Percentiles rank a stretch among this genome's conserved stretches.
These are phyloP conservation scores for Pachycephus smyrnensis DNA, from an alignment of 2,888 invertebrate genomes.

Conservation along the genomic window DNA sequence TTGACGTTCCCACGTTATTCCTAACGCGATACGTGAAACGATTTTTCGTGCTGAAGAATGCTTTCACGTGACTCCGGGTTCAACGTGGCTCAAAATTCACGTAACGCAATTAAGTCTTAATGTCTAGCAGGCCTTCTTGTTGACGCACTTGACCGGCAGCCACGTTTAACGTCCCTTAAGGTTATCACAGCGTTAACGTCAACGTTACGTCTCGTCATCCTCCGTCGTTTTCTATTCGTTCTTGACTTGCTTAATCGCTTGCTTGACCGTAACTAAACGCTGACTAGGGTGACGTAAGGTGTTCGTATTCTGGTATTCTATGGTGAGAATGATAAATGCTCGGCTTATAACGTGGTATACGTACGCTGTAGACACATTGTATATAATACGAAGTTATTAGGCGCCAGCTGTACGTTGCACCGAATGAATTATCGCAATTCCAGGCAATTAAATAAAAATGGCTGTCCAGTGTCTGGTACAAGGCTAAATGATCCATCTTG, in stretches of 20 bases:
- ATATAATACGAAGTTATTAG: too few species aligned
- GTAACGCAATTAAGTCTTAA: background rate
- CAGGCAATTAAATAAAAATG: background rate
- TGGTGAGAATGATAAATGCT: background rate
- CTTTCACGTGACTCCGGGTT: too few species aligned
- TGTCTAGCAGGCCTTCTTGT: too few species aligned
- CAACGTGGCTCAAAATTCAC: background rate
- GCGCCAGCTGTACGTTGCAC: background rate
- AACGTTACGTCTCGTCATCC: slow-evolving; percentile 3
- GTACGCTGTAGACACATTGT: too few species aligned
- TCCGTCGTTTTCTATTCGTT: background rate
- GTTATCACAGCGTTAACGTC: background rate
- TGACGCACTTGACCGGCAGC: background rate
- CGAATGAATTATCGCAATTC: slow-evolving; percentile 2
- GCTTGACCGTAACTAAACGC: background rate
- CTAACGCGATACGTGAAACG: too few species aligned
- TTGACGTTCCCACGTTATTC: too few species aligned
- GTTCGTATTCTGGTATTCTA: background rate
- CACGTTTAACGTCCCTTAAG: too few species aligned
- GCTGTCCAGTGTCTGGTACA: too few species aligned
- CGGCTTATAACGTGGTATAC: too few species aligned
- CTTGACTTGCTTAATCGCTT: background rate
- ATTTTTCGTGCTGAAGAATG: too few species aligned
- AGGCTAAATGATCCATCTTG: too few species aligned
- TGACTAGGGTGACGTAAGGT: background rate